Percentiles rank a stretch among this genome's conserved stretches.
Conservation (phyloP, 1,140 invertebrate species). For the Hestina assimilis region DNA sequence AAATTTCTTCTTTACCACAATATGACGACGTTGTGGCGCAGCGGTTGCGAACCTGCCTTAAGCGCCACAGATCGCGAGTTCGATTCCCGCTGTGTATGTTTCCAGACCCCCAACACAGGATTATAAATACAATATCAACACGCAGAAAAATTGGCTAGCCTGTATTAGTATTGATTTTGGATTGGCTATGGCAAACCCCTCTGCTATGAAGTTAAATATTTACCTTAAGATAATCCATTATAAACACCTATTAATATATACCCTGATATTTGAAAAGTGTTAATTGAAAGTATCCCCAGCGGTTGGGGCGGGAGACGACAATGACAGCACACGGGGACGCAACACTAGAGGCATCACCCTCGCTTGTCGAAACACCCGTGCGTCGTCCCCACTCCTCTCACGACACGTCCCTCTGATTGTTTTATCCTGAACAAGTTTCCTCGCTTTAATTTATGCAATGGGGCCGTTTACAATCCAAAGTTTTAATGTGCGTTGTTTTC, state of each 20-base stretch:
- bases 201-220: too few relatives aligned
- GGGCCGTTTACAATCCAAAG: conserved; percentile 35
- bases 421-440: conserved; percentile 29
- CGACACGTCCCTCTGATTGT: conserved; percentile 29
- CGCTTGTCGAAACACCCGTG: neutral
- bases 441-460: conserved; percentile 40
- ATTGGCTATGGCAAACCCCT: too few relatives aligned
- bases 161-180: too few relatives aligned
- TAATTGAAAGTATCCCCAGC: neutral
- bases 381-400: conserved; percentile 13
- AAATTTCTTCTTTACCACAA: too few relatives aligned
- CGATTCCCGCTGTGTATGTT: too few relatives aligned
- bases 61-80: too few relatives aligned
- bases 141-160: too few relatives aligned
- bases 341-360: neutral
- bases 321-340: neutral
- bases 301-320: neutral
- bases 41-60: too few relatives aligned
- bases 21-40: too few relatives aligned
- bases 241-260: neutral
- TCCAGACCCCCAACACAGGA: too few relatives aligned
- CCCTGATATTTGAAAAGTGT: neutral
- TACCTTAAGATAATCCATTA: too few relatives aligned
- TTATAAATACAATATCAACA: too few relatives aligned
- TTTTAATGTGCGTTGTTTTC: conserved; percentile 37